Evolutionary conservation across 2,113 vertebrate species (phyloP), one percentile per base, ranked within the genome.

Genomic region (Barbus barbus): DNA sequence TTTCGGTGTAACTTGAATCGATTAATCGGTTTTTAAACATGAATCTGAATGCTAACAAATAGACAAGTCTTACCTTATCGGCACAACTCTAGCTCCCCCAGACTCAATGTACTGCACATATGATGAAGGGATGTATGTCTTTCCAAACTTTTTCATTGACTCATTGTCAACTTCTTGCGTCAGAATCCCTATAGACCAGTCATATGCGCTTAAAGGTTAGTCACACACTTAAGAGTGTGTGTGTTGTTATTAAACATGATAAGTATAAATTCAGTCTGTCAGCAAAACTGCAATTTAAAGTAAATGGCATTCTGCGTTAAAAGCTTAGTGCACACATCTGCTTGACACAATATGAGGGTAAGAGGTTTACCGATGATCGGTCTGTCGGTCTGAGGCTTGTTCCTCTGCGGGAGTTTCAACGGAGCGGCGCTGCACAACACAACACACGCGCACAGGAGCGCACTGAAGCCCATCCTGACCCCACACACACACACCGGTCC

Each of bases 91-190:
- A 81, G 93, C 91, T 12, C 95, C 95, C 0, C 91, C 94, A 2
- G 95, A 95, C 84, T 96, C 95, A 0, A 93, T 67, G 84, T 94
- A 96, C 36, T 95, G 94, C 36, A 96, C 95, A 67, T 96, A 96
- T 9, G 94, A 92, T 1, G 92, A 85, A 14, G 95, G 92, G 79
- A 96, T 95, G 85, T 93, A 95, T 7, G 93, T 93, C 24, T 48
- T 89, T 28, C 95, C 95, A n/a, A 90, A 95, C 0, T 88, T 92
- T 24, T 89, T 87, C 90, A 95, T 88, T 1, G 22, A 65, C 2
- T 92, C 85, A 81, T 94, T 93, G 1, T 83, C 81, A 36, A 95
- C 92, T 11, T 93, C 82, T 86, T 95, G 94, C 18, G 94, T 91
- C 85, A 96, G 85, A 90, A 96, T 90, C 14, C 95, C 95, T 96